These are phyloP conservation scores for Caligus rogercresseyi DNA, from an alignment of 1,140 invertebrate species.

Conservation along the genomic window DNA sequence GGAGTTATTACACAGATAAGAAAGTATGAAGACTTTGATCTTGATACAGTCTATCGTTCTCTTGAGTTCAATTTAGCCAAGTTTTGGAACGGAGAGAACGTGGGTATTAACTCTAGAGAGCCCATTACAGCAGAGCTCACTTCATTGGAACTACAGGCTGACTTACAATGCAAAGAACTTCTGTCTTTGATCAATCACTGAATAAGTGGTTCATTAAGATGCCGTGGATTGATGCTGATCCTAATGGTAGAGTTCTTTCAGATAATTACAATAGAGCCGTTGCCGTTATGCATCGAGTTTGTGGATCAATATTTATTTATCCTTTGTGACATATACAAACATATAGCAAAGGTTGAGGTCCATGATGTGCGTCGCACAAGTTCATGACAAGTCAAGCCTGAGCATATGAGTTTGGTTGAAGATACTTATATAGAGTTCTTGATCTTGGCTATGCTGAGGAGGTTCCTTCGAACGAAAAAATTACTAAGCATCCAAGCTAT, in stretches of 20 bases:
- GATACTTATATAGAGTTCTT: neutral
- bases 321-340: too few relatives aligned
- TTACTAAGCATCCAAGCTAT: too few relatives aligned
- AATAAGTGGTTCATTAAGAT: neutral
- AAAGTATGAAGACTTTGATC: neutral
- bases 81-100: conserved; percentile 6
- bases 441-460: neutral
- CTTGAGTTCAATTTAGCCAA: neutral
- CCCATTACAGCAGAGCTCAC: neutral
- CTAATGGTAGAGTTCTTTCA: neutral
- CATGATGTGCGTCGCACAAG: too few relatives aligned
- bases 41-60: neutral
- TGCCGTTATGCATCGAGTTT: neutral
- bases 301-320: too few relatives aligned
- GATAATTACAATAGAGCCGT: neutral
- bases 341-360: too few relatives aligned
- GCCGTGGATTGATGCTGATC: conserved; percentile 1
- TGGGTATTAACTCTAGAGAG: neutral
- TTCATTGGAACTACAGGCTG: neutral
- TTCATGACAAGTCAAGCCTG: neutral
- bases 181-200: neutral
- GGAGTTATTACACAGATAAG: too few relatives aligned
- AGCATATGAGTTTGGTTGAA: neutral
- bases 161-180: neutral
- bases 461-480: too few relatives aligned